A percentile compares a stretch with the other conserved stretches of the same genome.
Conservation (phyloP, 2,113 vertebrate species). For the Ophthalmolycus amberensis region DNA sequence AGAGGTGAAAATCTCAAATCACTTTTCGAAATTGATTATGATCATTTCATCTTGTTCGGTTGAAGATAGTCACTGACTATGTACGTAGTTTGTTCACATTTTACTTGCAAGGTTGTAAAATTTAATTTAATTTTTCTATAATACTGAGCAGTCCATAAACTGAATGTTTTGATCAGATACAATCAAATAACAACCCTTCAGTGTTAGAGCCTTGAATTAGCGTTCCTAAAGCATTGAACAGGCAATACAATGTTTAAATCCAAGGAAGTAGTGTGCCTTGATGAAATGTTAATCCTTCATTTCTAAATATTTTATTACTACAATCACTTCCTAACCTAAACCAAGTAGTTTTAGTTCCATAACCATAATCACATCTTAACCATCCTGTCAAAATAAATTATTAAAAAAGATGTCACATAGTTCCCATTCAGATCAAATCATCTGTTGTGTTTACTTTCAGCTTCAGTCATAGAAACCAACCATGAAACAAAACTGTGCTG, state of each 20-base stretch:
- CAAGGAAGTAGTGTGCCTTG: not conserved
- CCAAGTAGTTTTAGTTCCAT: not conserved
- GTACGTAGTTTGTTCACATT: too few relatives aligned
- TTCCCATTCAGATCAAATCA: not conserved
- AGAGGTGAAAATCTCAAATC: too few relatives aligned
- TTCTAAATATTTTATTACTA: not conserved
- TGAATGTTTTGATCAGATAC: not conserved
- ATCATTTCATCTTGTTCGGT: too few relatives aligned
- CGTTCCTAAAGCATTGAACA: not conserved
- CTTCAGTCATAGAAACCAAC: conserved; percentile 26
- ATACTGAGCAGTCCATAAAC: too few relatives aligned
- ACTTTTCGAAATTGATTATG: too few relatives aligned
- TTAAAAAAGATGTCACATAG: not conserved
- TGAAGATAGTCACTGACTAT: too few relatives aligned
- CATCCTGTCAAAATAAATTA: not conserved
- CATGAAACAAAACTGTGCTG: not conserved
- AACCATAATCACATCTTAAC: not conserved
- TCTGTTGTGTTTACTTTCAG: conserved; percentile 7
- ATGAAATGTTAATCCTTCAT: not conserved
- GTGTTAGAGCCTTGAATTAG: too few relatives aligned
- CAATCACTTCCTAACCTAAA: not conserved
- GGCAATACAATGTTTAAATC: not conserved
- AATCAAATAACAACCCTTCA: not conserved
- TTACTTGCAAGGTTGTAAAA: too few relatives aligned
- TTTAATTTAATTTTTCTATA: too few relatives aligned